These are phyloP conservation scores for Lates japonicus DNA, from an alignment of 2,797 vertebrate species.

Conservation along the genomic window DNA sequence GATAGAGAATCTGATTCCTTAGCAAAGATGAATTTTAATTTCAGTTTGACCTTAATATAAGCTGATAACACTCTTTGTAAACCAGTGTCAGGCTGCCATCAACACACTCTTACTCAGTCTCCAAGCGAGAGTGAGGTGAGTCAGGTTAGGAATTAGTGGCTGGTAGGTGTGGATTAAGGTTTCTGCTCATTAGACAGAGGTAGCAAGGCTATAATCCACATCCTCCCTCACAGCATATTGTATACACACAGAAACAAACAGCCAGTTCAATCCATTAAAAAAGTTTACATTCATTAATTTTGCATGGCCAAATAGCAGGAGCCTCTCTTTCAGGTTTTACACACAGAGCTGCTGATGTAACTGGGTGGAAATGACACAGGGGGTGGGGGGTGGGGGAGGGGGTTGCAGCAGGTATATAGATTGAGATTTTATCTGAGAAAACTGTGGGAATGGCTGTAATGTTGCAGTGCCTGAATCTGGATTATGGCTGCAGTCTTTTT, in stretches of 20 bases:
- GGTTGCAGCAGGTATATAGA: conserved; percentile 57
- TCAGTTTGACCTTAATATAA: background rate
- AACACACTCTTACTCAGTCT: conserved; percentile 15
- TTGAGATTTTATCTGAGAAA: conserved; percentile 65
- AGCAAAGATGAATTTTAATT: background rate
- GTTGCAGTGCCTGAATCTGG: conserved; percentile 47
- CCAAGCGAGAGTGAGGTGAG: conserved; percentile 49
- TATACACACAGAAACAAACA: conserved; percentile 40
- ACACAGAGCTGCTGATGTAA: conserved; percentile 73
- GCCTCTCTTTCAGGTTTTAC: conserved; percentile 56
- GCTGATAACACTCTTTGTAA: background rate
- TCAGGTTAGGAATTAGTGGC: conserved; percentile 64
- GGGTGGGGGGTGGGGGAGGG: background rate
- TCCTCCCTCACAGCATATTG: conserved; percentile 46
- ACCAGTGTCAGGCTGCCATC: conserved; percentile 7
- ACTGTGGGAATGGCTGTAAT: conserved; percentile 53
- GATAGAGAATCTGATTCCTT: background rate
- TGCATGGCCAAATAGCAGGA: conserved; percentile 64
- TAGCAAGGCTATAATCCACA: conserved; percentile 63
- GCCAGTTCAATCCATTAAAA: conserved; percentile 40
- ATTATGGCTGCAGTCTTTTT: conserved; percentile 37
- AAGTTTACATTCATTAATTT: conserved; percentile 69
- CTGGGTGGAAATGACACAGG: conserved; percentile 67
- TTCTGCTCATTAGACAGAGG: conserved; percentile 61
- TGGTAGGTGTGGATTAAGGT: conserved; percentile 69